Evolutionary conservation across 2,113 vertebrate species (phyloP).

Genomic region (Jacana jacana): DNA sequence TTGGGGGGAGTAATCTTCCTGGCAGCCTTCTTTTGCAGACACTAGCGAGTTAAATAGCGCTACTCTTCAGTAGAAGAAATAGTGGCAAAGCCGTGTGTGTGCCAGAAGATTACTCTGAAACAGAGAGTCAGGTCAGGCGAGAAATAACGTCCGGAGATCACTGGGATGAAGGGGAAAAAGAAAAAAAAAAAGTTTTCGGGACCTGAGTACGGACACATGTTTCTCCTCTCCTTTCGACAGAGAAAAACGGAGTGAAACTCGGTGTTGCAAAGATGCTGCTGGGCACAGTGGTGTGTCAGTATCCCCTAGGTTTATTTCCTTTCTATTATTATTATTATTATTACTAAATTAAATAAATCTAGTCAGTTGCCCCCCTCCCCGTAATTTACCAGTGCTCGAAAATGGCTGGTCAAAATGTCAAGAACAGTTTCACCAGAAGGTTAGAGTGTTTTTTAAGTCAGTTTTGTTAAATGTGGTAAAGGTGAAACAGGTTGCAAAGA

Average conservation of each 20-base stretch:
- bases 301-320: not conserved
- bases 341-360: not conserved
- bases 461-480: conserved; percentile 69
- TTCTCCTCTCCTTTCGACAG: not conserved
- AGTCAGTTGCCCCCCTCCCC: not conserved
- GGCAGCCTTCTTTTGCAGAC: not conserved
- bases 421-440: conserved; percentile 68
- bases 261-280: not conserved
- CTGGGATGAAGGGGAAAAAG: not conserved
- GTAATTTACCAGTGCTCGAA: conserved; percentile 43
- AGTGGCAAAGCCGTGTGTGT: not conserved
- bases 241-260: not conserved
- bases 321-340: not conserved
- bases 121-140: not conserved
- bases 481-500: conserved; percentile 76
- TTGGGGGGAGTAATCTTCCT: not conserved
- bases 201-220: not conserved
- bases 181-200: not conserved
- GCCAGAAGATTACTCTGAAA: not conserved
- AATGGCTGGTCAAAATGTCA: conserved; percentile 67
- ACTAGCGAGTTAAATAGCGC: not conserved
- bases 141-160: not conserved
- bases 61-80: not conserved
- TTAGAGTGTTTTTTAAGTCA: conserved; percentile 71
- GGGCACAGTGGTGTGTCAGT: not conserved